Evolutionary conservation across 1,140 invertebrate species (phyloP).

Genomic region (Eufriesea mexicana): DNA sequence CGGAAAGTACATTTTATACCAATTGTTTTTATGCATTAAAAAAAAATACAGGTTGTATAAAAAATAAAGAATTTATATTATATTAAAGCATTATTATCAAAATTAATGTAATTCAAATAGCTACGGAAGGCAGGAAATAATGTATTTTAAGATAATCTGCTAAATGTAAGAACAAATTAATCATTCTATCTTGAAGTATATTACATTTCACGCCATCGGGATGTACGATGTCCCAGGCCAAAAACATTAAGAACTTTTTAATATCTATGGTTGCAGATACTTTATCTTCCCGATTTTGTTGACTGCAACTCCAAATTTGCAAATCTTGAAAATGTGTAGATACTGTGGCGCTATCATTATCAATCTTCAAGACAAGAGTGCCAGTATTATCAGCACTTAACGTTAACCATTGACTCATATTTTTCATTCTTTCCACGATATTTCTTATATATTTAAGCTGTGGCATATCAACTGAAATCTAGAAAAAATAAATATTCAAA

Average conservation of each 20-base stretch:
- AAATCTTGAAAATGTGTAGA: constrained; percentile 90
- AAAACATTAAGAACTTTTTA: constrained; percentile 83
- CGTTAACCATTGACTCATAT: constrained; percentile 86
- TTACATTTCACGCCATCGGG: constrained; percentile 84
- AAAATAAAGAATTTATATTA: constrained; percentile 40
- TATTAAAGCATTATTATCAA: not conserved
- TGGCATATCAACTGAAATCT: constrained; percentile 91
- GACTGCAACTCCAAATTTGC: constrained; percentile 75
- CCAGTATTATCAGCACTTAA: constrained; percentile 88
- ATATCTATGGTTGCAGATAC: constrained; percentile 83
- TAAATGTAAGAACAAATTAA: constrained; percentile 84
- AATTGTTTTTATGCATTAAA: constrained; percentile 4
- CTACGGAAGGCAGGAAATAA: constrained; percentile 84
- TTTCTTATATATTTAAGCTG: constrained; percentile 88
- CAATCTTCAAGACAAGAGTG: constrained; percentile 87
- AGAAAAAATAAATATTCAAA: constrained; percentile 64
- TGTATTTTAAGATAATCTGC: constrained; percentile 84
- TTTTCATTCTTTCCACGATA: constrained; percentile 91
- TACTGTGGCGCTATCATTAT: constrained; percentile 89
- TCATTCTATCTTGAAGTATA: constrained; percentile 81
- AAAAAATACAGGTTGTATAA: not conserved
- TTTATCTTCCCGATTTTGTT: constrained; percentile 64
- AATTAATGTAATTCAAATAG: constrained; percentile 42
- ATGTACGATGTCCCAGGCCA: constrained; percentile 84
- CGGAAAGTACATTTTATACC: not conserved